Evolutionary conservation across 2,888 invertebrate species (phyloP).

Genomic region (Lucinisca nassula): DNA sequence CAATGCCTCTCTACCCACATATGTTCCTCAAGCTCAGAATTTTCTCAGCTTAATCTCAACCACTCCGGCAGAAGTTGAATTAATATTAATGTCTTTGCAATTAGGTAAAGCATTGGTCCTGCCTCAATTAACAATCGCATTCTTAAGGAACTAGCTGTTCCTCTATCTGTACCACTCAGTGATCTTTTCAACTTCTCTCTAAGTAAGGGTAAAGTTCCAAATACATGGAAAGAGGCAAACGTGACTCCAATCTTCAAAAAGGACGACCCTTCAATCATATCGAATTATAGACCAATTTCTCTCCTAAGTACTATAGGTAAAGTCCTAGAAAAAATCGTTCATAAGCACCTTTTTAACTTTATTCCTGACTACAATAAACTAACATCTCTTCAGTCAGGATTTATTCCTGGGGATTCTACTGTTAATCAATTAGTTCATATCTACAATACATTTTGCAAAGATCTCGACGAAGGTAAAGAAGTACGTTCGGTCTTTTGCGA

Average conservation of each 20-base stretch:
- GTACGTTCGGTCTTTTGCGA: constrained; percentile 45
- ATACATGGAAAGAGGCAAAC: constrained; percentile 30
- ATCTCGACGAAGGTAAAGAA: constrained; percentile 41
- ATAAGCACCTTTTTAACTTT: constrained; percentile 26
- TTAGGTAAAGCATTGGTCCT: neutral
- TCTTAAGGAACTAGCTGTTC: neutral
- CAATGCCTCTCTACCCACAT: neutral
- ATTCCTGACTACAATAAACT: neutral
- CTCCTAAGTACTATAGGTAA: constrained; percentile 20
- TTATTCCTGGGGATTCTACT: constrained; percentile 39
- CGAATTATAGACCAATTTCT: constrained; percentile 47
- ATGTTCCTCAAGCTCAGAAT: neutral
- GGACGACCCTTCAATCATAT: neutral
- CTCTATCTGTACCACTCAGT: constrained; percentile 21
- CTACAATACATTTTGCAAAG: constrained; percentile 27
- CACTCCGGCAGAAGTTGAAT: neutral
- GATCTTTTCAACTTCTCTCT: constrained; percentile 34
- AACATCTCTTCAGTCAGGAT: constrained; percentile 33
- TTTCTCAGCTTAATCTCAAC: neutral
- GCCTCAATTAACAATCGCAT: constrained; percentile 11
- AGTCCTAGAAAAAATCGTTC: constrained; percentile 18
- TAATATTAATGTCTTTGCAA: neutral
- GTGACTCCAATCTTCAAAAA: constrained; percentile 32
- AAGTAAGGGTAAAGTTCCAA: constrained; percentile 4
- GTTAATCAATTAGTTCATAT: constrained; percentile 31